phyloP scores from a whole-genome alignment of 92 coral and sea anemone genomes.

The Plumapathes pennacea region DNA sequence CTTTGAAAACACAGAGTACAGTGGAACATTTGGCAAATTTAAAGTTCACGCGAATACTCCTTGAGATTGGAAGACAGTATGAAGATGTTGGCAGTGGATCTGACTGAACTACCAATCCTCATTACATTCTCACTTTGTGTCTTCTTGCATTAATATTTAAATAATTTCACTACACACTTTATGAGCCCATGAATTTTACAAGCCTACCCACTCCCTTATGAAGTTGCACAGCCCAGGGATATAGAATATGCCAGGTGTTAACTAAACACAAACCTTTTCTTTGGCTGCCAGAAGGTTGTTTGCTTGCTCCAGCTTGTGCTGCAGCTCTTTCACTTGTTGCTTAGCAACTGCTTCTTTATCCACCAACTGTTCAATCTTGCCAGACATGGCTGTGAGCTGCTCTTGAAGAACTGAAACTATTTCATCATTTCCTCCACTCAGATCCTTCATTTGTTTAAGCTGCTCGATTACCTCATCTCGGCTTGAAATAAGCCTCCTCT shows the following conservation, averaged over 20 bases:
- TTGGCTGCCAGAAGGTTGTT: conserved; percentile 70
- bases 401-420: conserved; percentile 71
- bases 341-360: conserved; percentile 83
- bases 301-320: conserved; percentile 75
- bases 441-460: conserved; percentile 85
- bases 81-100: background rate
- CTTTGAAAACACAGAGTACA: too few relatives aligned
- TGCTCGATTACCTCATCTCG: conserved; percentile 94
- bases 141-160: too few relatives aligned
- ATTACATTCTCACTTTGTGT: too few relatives aligned
- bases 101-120: too few relatives aligned
- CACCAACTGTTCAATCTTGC: conserved; percentile 77
- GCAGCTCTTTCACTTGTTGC: conserved; percentile 48
- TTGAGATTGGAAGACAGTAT: background rate
- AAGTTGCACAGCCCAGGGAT: too few relatives aligned
- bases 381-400: conserved; percentile 75
- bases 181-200: too few relatives aligned
- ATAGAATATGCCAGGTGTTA: background rate
- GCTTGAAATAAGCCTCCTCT: conserved; percentile 72
- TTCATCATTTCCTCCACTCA: conserved; percentile 91
- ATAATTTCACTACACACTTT: too few relatives aligned
- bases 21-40: too few relatives aligned
- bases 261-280: conserved; percentile 55
- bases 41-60: too few relatives aligned
- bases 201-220: too few relatives aligned